Percentiles rank a stretch among this genome's conserved stretches.
These are phyloP conservation scores for Lepidurus packardi DNA, from an alignment of 1,140 invertebrate genomes.

Conservation along the genomic window DNA sequence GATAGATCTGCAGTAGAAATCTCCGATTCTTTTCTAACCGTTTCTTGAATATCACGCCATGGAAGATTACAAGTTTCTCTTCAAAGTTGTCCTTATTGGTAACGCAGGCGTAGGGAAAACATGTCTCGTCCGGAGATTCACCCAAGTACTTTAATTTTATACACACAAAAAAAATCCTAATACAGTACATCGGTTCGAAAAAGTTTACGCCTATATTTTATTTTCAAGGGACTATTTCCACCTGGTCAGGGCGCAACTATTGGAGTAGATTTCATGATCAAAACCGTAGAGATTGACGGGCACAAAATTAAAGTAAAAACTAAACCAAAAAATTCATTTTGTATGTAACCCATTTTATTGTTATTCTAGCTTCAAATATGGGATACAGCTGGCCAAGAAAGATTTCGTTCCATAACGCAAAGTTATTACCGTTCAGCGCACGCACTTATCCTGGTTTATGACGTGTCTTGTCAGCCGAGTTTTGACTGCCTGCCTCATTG, in stretches of 20 bases:
- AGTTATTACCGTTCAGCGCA: conserved; percentile 97
- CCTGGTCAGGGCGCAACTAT: conserved; percentile 97
- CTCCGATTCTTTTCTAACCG: neutral
- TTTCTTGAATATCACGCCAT: conserved; percentile 49
- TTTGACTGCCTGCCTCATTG: conserved; percentile 94
- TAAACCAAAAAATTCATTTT: neutral
- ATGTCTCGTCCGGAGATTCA: conserved; percentile 82
- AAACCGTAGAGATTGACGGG: conserved; percentile 95
- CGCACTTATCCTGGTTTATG: conserved; percentile 93
- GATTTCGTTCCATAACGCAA: conserved; percentile 95
- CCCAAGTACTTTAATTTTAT: conserved; percentile 54
- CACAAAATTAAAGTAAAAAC: conserved; percentile 89
- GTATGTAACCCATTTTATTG: conserved; percentile 24
- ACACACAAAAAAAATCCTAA: neutral
- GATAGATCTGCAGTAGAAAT: neutral
- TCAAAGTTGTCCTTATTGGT: conserved; percentile 93
- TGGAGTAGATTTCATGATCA: conserved; percentile 99
- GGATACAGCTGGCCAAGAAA: conserved; percentile 95
- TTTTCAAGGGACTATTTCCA: conserved; percentile 75
- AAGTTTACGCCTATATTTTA: neutral
- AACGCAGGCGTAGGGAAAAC: conserved; percentile 94
- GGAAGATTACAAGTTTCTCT: conserved; percentile 97
- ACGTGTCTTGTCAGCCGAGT: conserved; percentile 93
- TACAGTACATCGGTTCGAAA: neutral
- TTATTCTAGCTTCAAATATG: conserved; percentile 84